Evolutionary conservation across 2,888 invertebrate genomes (phyloP).

Genomic region (Eugnorisma glareosa): DNA sequence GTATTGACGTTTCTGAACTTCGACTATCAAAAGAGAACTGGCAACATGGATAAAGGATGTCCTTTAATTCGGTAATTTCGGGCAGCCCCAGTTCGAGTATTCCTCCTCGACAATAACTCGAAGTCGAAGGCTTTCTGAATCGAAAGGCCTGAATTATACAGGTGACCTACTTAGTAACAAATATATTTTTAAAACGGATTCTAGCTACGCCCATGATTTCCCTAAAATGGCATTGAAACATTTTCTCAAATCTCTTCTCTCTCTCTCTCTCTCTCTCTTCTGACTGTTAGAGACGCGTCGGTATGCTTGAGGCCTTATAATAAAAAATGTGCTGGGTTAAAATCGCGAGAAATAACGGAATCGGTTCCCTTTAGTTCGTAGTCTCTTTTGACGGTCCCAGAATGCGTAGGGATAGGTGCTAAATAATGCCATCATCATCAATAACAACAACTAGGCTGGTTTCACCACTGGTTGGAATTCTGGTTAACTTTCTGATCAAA

Average conservation of each 20-base stretch:
- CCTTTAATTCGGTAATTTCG: background rate
- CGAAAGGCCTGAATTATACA: background rate
- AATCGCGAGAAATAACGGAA: constrained; percentile 50
- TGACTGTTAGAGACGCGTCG: constrained; percentile 46
- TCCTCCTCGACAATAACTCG: background rate
- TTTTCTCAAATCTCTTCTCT: constrained; percentile 11
- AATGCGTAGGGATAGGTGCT: background rate
- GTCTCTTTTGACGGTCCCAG: constrained; percentile 21
- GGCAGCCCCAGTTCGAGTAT: too few relatives aligned
- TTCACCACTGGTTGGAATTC: background rate
- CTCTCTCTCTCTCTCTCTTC: constrained; percentile 32
- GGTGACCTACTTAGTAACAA: background rate
- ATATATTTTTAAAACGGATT: background rate
- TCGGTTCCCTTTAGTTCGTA: constrained; percentile 30
- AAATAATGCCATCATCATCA: background rate
- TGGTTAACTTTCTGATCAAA: background rate
- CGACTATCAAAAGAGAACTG: background rate
- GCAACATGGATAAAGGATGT: background rate
- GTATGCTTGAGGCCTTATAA: constrained; percentile 66
- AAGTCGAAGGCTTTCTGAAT: background rate
- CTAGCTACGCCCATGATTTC: constrained; percentile 3
- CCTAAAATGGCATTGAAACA: constrained; percentile 14
- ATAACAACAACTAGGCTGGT: background rate
- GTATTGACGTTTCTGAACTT: background rate
- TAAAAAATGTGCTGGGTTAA: constrained; percentile 56